Evolutionary conservation across 1,140 invertebrate species (phyloP).

Genomic region (Drosophila saltans): DNA sequence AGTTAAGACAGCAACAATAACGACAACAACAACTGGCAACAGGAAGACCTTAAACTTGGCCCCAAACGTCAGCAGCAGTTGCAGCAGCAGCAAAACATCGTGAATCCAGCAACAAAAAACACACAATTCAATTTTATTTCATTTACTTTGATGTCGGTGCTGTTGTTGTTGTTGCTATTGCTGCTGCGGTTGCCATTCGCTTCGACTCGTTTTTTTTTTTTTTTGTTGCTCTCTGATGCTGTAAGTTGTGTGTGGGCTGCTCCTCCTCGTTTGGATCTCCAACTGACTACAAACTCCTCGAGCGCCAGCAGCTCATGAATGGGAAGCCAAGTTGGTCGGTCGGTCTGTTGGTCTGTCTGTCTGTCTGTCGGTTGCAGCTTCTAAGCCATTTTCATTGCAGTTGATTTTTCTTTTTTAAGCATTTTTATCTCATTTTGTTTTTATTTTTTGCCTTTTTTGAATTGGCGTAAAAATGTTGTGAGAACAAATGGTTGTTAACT

Average conservation of each 20-base stretch:
- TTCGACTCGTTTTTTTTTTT: slow-evolving; percentile 50
- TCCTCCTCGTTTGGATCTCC: slow-evolving; percentile 49
- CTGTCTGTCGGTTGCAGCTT: slow-evolving; percentile 53
- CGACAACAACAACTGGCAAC: slow-evolving; percentile 67
- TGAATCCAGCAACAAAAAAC: slow-evolving; percentile 47
- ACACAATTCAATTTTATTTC: slow-evolving; percentile 81
- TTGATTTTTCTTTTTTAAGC: slow-evolving; percentile 30
- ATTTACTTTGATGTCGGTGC: slow-evolving; percentile 67
- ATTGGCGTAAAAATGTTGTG: slow-evolving; percentile 81
- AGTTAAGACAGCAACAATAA: slow-evolving; percentile 70
- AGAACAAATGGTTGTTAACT: slow-evolving; percentile 80
- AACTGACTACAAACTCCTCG: slow-evolving; percentile 56
- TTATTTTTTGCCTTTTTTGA: slow-evolving; percentile 60
- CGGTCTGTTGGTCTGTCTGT: neutral
- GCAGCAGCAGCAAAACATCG: slow-evolving; percentile 42
- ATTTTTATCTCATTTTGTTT: slow-evolving; percentile 20
- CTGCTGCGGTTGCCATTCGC: slow-evolving; percentile 69
- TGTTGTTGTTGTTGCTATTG: slow-evolving; percentile 35
- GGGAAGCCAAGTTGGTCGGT: slow-evolving; percentile 45
- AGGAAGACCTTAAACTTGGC: slow-evolving; percentile 79
- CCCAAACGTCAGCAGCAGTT: slow-evolving; percentile 68
- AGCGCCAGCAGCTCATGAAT: slow-evolving; percentile 77
- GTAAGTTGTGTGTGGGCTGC: slow-evolving; percentile 73
- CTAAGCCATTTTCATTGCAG: slow-evolving; percentile 70
- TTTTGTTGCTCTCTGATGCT: slow-evolving; percentile 52